Evolutionary conservation across 1,140 invertebrate species (phyloP).

Genomic region (Leguminivora glycinivorella): DNA sequence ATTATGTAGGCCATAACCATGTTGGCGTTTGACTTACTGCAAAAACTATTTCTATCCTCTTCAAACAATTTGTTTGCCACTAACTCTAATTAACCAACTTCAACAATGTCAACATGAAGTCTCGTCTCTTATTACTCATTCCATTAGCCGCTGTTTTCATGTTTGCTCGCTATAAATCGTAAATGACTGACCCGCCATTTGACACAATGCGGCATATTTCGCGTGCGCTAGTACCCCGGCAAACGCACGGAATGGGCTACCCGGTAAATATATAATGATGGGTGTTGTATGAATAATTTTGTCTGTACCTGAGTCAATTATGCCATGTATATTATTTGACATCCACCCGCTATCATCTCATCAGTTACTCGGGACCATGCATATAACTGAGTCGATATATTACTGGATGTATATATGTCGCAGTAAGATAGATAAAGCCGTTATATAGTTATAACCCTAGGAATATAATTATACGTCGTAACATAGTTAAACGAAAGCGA

Average conservation of each 20-base stretch:
- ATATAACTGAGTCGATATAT: too few relatives aligned
- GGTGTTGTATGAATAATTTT: neutral
- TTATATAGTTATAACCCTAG: too few relatives aligned
- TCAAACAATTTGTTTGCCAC: too few relatives aligned
- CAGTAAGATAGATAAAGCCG: too few relatives aligned
- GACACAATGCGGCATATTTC: neutral
- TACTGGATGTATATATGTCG: too few relatives aligned
- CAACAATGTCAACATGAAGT: slow-evolving; percentile 3
- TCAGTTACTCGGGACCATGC: too few relatives aligned
- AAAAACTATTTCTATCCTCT: too few relatives aligned
- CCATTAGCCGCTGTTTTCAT: slow-evolving; percentile 13
- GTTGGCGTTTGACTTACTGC: too few relatives aligned
- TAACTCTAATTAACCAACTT: neutral
- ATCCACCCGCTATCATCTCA: too few relatives aligned
- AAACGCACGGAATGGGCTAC: neutral
- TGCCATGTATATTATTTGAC: neutral
- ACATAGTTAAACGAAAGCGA: too few relatives aligned
- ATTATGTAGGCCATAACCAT: too few relatives aligned
- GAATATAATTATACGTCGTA: too few relatives aligned
- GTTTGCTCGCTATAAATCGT: slow-evolving; percentile 20
- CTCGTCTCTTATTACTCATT: slow-evolving; percentile 13
- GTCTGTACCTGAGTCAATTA: neutral
- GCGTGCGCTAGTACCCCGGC: neutral
- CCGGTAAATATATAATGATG: neutral
- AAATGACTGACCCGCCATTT: slow-evolving; percentile 18